Evolutionary conservation across 2,113 vertebrate species (phyloP).

Genomic region (Bujurquina vittata): DNA sequence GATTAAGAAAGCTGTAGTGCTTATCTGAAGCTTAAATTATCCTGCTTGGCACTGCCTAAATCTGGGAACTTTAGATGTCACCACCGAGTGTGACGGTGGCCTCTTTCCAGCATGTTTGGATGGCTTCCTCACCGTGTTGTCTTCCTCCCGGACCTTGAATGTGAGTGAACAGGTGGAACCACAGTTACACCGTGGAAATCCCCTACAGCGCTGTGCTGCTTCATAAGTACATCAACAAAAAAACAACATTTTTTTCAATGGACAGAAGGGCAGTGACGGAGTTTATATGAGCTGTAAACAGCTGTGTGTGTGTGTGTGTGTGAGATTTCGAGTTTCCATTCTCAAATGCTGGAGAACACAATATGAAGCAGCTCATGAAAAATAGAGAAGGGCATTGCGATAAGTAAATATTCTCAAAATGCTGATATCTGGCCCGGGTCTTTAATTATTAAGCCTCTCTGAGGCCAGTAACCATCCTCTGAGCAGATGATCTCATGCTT

Average conservation of each 20-base stretch:
- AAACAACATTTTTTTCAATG: not conserved
- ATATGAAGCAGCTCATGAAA: not conserved
- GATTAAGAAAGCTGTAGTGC: not conserved
- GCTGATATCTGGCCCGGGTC: not conserved
- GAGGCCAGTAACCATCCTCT: not conserved
- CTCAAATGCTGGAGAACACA: not conserved
- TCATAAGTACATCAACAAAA: conserved; percentile 12
- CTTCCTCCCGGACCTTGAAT: conserved; percentile 39
- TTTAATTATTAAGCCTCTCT: not conserved
- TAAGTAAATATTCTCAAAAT: not conserved
- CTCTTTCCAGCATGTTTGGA: conserved; percentile 54
- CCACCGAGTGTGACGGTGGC: conserved; percentile 31
- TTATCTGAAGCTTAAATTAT: not conserved
- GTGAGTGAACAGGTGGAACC: conserved; percentile 70
- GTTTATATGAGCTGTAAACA: not conserved
- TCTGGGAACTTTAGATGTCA: conserved; percentile 30
- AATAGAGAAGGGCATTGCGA: not conserved
- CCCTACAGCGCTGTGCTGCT: conserved; percentile 39
- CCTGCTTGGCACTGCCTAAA: not conserved
- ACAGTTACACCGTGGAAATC: conserved; percentile 64
- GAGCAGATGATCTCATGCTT: not conserved
- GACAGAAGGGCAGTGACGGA: not conserved
- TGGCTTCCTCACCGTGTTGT: conserved; percentile 49
- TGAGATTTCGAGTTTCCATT: accelerated
- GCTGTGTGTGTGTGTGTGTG: not conserved